Evolutionary conservation across 2,888 invertebrate genomes (phyloP).

Genomic region (Silvanus unidentatus): DNA sequence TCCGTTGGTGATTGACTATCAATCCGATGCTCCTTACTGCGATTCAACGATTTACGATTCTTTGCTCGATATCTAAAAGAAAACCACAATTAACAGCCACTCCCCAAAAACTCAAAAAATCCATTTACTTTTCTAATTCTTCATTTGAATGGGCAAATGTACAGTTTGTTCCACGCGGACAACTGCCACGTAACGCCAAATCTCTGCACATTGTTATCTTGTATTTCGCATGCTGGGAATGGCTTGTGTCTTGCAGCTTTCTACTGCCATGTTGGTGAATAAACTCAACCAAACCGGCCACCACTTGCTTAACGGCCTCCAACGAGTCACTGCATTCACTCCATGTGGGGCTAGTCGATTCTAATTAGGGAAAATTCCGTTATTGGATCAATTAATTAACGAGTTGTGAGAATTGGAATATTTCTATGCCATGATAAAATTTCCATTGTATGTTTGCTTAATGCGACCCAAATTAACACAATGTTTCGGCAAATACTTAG

Average conservation of each 20-base stretch:
- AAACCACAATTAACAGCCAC: slow-evolving; percentile 1
- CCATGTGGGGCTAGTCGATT: slow-evolving; percentile 59
- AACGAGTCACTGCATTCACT: slow-evolving; percentile 60
- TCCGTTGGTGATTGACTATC: slow-evolving; percentile 40
- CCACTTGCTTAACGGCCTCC: slow-evolving; percentile 64
- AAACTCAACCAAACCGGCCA: slow-evolving; percentile 71
- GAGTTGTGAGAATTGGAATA: too few species aligned
- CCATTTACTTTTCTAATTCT: slow-evolving; percentile 72
- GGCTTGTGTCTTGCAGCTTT: slow-evolving; percentile 55
- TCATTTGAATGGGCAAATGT: slow-evolving; percentile 90
- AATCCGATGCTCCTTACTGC: slow-evolving; percentile 37
- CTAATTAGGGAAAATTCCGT: too few species aligned
- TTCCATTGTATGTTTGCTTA: too few species aligned
- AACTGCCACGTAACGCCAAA: slow-evolving; percentile 68
- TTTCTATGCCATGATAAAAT: too few species aligned
- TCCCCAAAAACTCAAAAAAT: neutral
- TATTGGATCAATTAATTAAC: too few species aligned
- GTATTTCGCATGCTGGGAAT: slow-evolving; percentile 66
- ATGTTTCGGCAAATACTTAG: too few species aligned
- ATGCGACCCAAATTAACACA: too few species aligned
- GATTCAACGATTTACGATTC: slow-evolving; percentile 52
- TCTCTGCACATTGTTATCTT: slow-evolving; percentile 90
- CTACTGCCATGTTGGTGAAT: slow-evolving; percentile 68
- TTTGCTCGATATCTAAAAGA: slow-evolving; percentile 56
- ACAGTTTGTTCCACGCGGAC: slow-evolving; percentile 81